phyloP scores from a whole-genome alignment of 2,888 invertebrate species.

The Melitaea athalia region DNA sequence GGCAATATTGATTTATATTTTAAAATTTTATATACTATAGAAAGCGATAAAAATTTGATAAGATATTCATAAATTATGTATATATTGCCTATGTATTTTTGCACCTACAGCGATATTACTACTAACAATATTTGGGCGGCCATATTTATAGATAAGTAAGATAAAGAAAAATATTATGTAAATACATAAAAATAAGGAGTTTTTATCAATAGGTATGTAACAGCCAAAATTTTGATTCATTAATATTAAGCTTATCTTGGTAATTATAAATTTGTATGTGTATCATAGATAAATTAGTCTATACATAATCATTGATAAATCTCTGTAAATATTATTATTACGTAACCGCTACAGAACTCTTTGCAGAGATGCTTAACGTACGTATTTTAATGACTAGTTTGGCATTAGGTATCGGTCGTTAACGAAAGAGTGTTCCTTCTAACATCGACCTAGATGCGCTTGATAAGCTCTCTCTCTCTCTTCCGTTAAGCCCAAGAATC shows the following conservation, averaged over 20 bases:
- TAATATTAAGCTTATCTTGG: background rate
- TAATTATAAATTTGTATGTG: background rate
- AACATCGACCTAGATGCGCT: no score
- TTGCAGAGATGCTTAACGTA: no score
- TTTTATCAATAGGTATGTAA: background rate
- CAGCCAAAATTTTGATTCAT: conserved; percentile 9
- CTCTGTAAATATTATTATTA: no score
- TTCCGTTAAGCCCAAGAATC: no score
- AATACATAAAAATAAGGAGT: background rate
- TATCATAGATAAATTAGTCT: background rate
- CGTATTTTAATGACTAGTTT: no score
- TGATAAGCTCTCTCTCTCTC: no score
- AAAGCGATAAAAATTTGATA: background rate
- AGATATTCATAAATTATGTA: background rate
- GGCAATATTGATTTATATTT: background rate
- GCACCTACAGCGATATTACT: background rate
- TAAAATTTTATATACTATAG: background rate
- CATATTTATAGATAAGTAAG: conserved; percentile 10
- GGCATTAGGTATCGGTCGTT: no score
- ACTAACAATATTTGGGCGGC: background rate
- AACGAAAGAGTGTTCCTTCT: no score
- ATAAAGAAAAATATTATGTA: background rate
- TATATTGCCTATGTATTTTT: background rate
- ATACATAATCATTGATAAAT: no score
- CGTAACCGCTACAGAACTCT: no score